phyloP scores from a whole-genome alignment of 2,888 invertebrate species.

The Eupsilia transversa region DNA sequence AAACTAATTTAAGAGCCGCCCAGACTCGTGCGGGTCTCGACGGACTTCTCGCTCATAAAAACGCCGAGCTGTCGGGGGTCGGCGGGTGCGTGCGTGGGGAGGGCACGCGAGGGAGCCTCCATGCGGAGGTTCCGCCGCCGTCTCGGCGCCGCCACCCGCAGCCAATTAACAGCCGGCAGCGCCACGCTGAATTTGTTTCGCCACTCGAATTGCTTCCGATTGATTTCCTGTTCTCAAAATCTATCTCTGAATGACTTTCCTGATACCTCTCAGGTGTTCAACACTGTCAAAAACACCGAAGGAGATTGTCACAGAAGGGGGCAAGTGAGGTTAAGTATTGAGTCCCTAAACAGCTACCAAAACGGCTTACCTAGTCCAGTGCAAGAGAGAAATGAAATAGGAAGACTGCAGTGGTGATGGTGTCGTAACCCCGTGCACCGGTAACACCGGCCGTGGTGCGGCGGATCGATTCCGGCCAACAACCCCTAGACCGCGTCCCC shows the following conservation, averaged over 20 bases:
- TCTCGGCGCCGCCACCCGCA: slow-evolving; percentile 91
- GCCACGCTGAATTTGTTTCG: slow-evolving; percentile 89
- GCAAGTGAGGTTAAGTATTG: slow-evolving; percentile 34
- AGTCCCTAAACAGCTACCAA: slow-evolving; percentile 53
- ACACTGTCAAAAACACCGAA: slow-evolving; percentile 40
- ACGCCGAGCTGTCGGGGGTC: slow-evolving; percentile 82
- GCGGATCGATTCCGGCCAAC: slow-evolving; percentile 88
- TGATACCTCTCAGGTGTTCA: slow-evolving; percentile 66
- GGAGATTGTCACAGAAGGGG: neutral
- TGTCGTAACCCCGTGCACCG: slow-evolving; percentile 85
- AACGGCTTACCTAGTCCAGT: slow-evolving; percentile 64
- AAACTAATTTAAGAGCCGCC: slow-evolving; percentile 86
- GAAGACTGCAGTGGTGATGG: slow-evolving; percentile 80
- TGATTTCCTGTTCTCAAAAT: slow-evolving; percentile 85
- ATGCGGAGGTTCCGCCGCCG: slow-evolving; percentile 90
- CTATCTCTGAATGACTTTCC: slow-evolving; percentile 68
- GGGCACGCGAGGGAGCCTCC: slow-evolving; percentile 82
- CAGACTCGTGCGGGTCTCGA: slow-evolving; percentile 84
- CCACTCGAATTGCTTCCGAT: slow-evolving; percentile 89
- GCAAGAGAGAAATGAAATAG: slow-evolving; percentile 63
- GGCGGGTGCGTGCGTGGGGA: slow-evolving; percentile 81
- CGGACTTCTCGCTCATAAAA: slow-evolving; percentile 88
- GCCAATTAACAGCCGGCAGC: slow-evolving; percentile 90
- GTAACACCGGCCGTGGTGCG: slow-evolving; percentile 82
- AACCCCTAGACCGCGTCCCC: slow-evolving; percentile 85